Conservation (phyloP, 2,797 vertebrate species). For the Coccyzus lansbergi region DNA sequence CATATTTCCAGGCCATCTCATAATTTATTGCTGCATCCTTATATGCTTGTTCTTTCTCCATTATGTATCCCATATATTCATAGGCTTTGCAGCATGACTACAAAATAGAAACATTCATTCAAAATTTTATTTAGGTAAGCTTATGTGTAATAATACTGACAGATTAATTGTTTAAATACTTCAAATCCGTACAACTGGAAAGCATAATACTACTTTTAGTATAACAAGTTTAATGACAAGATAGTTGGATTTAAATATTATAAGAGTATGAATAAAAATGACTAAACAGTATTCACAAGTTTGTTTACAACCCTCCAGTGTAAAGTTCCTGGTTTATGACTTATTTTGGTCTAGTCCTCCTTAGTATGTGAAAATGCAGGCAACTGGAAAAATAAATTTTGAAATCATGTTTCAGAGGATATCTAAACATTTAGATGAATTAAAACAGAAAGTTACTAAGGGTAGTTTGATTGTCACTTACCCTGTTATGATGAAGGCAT, state of each 20-base stretch:
- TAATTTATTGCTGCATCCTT: conserved; percentile 94
- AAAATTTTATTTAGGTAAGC: background rate
- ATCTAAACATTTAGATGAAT: background rate
- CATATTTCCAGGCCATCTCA: conserved; percentile 96
- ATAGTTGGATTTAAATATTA: background rate
- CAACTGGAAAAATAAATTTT: background rate
- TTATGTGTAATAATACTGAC: background rate
- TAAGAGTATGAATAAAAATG: background rate
- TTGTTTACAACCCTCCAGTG: background rate
- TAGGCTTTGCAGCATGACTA: conserved; percentile 98
- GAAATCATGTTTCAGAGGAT: background rate
- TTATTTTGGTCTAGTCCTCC: background rate
- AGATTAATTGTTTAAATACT: background rate
- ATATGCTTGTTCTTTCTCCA: conserved; percentile 97
- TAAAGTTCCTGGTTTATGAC: background rate
- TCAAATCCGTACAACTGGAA: background rate
- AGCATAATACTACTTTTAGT: background rate
- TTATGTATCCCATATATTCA: conserved; percentile 97
- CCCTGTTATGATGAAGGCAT: conserved; percentile 93
- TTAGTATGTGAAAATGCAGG: background rate
- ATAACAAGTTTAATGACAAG: background rate
- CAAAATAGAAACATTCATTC: conserved; percentile 10
- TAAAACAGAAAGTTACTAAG: background rate
- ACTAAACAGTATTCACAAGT: background rate
- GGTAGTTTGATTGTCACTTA: conserved; percentile 53